phyloP scores from a whole-genome alignment of 1,140 invertebrate genomes.

The Latrodectus geometricus region DNA sequence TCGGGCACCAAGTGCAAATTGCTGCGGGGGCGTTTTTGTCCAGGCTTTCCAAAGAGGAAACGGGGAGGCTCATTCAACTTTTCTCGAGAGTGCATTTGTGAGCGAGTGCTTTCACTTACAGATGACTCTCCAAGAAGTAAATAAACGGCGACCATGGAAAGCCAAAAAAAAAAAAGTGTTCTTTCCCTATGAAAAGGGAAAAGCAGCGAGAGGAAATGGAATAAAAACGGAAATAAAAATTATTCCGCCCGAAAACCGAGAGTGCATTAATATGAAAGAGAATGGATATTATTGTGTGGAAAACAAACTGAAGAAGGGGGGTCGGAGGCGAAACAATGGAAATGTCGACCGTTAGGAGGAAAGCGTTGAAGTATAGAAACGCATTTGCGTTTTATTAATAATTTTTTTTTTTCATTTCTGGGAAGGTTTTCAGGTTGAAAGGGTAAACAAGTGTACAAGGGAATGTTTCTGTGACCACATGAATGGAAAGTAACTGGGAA shows the following conservation, averaged over 20 bases:
- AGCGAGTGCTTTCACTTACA: slow-evolving; percentile 21
- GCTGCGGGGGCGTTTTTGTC: no score
- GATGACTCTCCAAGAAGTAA: slow-evolving; percentile 43
- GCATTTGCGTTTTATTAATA: not conserved
- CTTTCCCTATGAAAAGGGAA: not conserved
- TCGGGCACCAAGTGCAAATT: no score
- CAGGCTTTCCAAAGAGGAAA: no score
- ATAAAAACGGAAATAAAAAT: not conserved
- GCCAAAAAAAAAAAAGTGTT: not conserved
- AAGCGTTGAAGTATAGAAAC: not conserved
- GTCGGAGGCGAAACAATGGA: not conserved
- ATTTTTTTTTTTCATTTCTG: not conserved
- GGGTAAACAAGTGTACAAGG: not conserved
- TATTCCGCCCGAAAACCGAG: not conserved
- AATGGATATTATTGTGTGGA: slow-evolving; percentile 39
- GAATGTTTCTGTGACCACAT: not conserved
- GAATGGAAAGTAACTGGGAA: not conserved
- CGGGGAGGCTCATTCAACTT: not conserved
- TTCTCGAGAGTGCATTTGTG: slow-evolving; percentile 4
- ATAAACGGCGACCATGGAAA: slow-evolving; percentile 13
- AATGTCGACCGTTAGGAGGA: not conserved
- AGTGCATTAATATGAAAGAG: slow-evolving; percentile 44
- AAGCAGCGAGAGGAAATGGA: not conserved
- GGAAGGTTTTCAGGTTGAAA: not conserved
- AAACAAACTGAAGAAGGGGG: not conserved